Evolutionary conservation across 2,113 vertebrate species (phyloP), one percentile per base, ranked within the genome.

Genomic region (Aldabrachelys gigantea): DNA sequence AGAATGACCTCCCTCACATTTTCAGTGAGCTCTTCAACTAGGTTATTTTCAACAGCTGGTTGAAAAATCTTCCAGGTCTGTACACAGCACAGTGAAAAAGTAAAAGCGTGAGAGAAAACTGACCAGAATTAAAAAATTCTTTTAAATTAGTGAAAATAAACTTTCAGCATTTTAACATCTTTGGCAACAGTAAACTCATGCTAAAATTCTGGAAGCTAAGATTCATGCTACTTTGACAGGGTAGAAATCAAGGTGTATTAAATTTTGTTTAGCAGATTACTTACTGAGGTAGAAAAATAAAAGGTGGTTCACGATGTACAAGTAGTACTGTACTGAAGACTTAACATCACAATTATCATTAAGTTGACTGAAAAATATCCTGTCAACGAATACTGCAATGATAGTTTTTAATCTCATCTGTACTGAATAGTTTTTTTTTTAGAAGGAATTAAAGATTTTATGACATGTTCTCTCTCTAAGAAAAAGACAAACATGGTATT

Each of bases 1-100:
- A 99, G 99, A 99, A 99, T 99, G 99, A 99, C 98, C 99, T 98
- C 98, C 98, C 98, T 98, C 91, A 98, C 97, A 97, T 98, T 98
- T 98, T 96, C 91, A 35, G 27, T 95, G 95, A 99, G 99, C 99
- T 99, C 98, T 98, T 98, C 98, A 98, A 98, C 98, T 98, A 96
- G 96, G 96, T 97, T 97, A 96, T 98, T 98, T 98, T 98, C 98
- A 98, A 98, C 98, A 99, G 98, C 98, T 97, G 97, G 96, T 96
- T 98, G 93, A 96, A 98, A 98, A 98, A 87, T 97, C 95, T 97
- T 95, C 85, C 25, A 29, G 88, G 93, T 92, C 94, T 96, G 78
- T 90, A 93, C 92, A 97, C 85, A 96, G 89, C 76, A 95, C 21
- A 72, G 95, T 65, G n/a, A 91, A 0, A 65, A 94, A 92, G 92